Evolutionary conservation across 2,113 vertebrate genomes (phyloP).

Genomic region (Smithornis capensis): DNA sequence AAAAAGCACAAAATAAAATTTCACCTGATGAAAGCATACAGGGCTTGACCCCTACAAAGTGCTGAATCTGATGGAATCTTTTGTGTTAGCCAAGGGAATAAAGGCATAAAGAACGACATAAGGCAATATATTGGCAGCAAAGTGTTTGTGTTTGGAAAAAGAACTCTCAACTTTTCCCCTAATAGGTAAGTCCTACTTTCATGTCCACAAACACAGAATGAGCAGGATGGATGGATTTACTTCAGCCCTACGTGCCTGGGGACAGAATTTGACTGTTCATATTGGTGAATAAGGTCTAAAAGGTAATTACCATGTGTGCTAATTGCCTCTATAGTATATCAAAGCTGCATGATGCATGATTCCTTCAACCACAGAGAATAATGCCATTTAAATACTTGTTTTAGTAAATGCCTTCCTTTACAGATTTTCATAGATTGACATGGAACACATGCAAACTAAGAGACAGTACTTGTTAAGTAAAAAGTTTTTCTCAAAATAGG

Average conservation of each 20-base stretch:
- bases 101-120: neutral
- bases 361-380: neutral
- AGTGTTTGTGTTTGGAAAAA: neutral
- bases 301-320: neutral
- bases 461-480: neutral
- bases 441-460: neutral
- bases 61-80: neutral
- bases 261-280: neutral
- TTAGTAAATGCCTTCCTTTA: neutral
- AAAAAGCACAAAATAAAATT: neutral
- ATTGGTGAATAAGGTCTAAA: neutral
- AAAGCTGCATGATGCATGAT: neutral
- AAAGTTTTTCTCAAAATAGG: neutral
- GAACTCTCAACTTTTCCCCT: neutral
- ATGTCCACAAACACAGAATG: accelerated
- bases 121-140: neutral
- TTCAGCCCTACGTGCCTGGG: neutral
- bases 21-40: neutral
- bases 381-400: neutral
- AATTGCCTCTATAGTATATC: neutral
- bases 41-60: neutral
- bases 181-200: neutral
- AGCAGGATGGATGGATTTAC: neutral
- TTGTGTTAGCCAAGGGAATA: neutral
- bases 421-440: neutral